Evolutionary conservation across 1,140 invertebrate species (phyloP).

Genomic region (Melipona quadrifasciata): DNA sequence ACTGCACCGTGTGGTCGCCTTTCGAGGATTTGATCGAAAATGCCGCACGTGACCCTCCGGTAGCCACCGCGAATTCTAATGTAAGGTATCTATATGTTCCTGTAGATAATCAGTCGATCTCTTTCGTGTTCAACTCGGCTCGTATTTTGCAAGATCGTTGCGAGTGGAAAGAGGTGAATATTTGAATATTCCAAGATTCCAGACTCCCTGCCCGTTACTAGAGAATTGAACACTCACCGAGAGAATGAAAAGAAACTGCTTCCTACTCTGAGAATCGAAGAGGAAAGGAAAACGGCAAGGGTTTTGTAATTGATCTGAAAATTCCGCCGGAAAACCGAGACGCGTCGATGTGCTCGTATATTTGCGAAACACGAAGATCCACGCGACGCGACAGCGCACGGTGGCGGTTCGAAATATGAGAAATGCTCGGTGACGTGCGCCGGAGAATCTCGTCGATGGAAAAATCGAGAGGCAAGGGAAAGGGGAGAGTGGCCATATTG

Average conservation of each 20-base stretch:
- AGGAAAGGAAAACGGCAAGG: too few relatives aligned
- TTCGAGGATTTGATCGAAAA: not conserved
- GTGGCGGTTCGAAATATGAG: not conserved
- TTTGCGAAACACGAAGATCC: too few relatives aligned
- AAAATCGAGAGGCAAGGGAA: constrained; percentile 25
- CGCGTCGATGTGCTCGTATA: too few relatives aligned
- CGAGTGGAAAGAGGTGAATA: too few relatives aligned
- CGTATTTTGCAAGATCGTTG: not conserved
- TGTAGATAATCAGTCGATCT: not conserved
- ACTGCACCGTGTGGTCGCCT: not conserved
- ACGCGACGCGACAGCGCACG: not conserved
- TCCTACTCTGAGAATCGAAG: too few relatives aligned
- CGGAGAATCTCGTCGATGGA: not conserved
- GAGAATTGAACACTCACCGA: too few relatives aligned
- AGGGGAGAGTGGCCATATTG: not conserved
- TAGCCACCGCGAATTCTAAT: constrained; percentile 12
- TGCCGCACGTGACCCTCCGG: not conserved
- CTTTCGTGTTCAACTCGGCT: not conserved
- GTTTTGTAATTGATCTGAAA: too few relatives aligned
- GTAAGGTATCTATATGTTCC: too few relatives aligned
- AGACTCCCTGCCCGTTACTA: too few relatives aligned
- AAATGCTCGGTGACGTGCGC: not conserved
- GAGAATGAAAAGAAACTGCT: too few relatives aligned
- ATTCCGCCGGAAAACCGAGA: too few relatives aligned
- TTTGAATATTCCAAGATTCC: too few relatives aligned